phyloP scores from a whole-genome alignment of 2,888 invertebrate genomes.

The Sepioteuthis lessoniana region DNA sequence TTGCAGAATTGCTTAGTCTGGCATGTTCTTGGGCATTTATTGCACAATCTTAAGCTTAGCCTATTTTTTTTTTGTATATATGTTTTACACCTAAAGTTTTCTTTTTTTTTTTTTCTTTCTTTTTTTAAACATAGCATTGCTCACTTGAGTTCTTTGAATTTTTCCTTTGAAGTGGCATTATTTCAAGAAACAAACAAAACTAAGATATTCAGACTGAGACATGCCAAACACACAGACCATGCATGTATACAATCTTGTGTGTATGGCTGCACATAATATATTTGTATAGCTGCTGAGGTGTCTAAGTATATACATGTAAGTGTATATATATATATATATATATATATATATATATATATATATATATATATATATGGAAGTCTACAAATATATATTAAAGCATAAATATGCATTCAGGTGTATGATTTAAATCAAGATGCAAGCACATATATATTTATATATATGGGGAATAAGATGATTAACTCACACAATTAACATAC shows the following conservation, averaged over 20 bases:
- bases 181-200: not conserved
- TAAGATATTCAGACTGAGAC: not conserved
- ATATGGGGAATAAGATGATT: too few relatives aligned
- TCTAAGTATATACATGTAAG: too few relatives aligned
- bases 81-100: not conserved
- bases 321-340: too few relatives aligned
- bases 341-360: too few relatives aligned
- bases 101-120: not conserved
- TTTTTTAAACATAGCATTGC: not conserved
- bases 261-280: not conserved
- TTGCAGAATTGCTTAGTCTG: not conserved
- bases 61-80: not conserved
- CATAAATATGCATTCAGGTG: too few relatives aligned
- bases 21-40: constrained; percentile 15
- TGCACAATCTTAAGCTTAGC: not conserved
- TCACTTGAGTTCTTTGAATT: not conserved
- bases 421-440: too few relatives aligned
- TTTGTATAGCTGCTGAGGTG: too few relatives aligned
- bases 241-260: not conserved
- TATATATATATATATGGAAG: too few relatives aligned
- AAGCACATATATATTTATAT: too few relatives aligned
- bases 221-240: not conserved
- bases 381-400: too few relatives aligned
- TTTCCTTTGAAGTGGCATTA: not conserved
- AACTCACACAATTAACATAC: too few relatives aligned